Percentiles rank a stretch among this genome's conserved stretches.
These are phyloP conservation scores for Elephantulus edwardii DNA, from an alignment of 2,113 vertebrate species.

Conservation along the genomic window DNA sequence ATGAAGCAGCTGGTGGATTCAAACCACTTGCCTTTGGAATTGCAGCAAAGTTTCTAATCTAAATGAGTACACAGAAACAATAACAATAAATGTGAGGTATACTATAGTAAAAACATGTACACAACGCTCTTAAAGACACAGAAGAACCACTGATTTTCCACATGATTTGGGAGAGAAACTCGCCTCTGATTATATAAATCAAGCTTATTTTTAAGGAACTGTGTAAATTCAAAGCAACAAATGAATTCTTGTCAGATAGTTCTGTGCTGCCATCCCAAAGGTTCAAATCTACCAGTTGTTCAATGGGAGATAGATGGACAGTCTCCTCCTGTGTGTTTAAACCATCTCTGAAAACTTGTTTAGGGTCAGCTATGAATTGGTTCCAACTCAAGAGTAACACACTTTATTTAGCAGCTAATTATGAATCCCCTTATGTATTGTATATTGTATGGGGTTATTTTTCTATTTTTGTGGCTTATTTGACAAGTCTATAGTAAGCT, in stretches of 20 bases:
- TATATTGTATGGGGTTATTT: neutral
- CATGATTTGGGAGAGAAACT: neutral
- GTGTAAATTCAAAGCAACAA: neutral
- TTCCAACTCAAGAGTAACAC: no score
- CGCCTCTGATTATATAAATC: neutral
- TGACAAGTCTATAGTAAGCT: neutral
- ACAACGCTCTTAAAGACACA: neutral
- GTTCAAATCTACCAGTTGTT: no score
- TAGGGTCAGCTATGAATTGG: no score
- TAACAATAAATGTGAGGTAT: neutral
- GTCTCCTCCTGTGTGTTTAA: no score
- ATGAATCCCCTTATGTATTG: neutral
- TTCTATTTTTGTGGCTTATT: neutral
- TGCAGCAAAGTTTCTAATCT: neutral
- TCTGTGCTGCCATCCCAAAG: no score
- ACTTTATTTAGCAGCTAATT: neutral
- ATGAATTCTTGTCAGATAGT: neutral
- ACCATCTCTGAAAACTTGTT: no score
- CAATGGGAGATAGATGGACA: no score
- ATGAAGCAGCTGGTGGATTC: no score
- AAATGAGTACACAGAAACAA: slow-evolving; percentile 1
- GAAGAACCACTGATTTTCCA: neutral
- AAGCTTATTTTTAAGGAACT: neutral
- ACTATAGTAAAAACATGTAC: neutral
- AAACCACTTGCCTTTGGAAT: no score